Conservation (phyloP, 2,113 vertebrate species). For the Octodon degus region DNA sequence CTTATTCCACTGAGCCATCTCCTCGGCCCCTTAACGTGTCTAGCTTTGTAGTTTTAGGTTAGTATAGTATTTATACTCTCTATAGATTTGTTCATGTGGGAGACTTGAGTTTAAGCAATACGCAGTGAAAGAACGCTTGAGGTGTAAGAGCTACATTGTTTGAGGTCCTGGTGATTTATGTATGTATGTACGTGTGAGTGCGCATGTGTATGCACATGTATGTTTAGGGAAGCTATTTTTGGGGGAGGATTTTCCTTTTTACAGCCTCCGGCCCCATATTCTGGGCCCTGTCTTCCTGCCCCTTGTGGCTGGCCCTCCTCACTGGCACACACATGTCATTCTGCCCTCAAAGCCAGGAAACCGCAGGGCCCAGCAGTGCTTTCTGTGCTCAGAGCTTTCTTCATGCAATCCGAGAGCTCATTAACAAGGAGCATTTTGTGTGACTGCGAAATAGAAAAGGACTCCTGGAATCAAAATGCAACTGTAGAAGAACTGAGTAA, state of each 20-base stretch:
- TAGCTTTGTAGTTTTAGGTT: no score
- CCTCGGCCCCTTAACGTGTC: no score
- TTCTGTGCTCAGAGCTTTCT: constrained; percentile 78
- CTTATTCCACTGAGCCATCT: no score
- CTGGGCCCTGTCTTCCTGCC: constrained; percentile 63
- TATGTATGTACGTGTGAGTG: background rate
- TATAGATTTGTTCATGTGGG: background rate
- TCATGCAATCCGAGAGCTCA: constrained; percentile 80
- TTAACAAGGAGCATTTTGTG: constrained; percentile 82
- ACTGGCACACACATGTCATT: constrained; percentile 76
- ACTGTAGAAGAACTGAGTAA: constrained; percentile 69
- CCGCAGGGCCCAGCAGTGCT: constrained; percentile 74
- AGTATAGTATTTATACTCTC: background rate
- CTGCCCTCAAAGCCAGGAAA: constrained; percentile 76
- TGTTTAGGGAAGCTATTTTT: constrained; percentile 70
- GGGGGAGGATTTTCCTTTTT: constrained; percentile 39
- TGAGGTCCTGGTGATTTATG: background rate
- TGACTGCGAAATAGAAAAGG: constrained; percentile 74
- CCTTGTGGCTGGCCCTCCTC: constrained; percentile 56
- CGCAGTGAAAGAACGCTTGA: background rate
- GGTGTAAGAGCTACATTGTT: constrained; percentile 53
- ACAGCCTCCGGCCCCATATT: constrained; percentile 52
- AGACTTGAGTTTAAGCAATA: constrained; percentile 30
- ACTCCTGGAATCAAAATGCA: constrained; percentile 67
- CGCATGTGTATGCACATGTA: background rate